A percentile compares a stretch with the other conserved stretches of the same genome.
Conservation (phyloP, 2,113 vertebrate genomes). For the Pyxicephalus adspersus region DNA sequence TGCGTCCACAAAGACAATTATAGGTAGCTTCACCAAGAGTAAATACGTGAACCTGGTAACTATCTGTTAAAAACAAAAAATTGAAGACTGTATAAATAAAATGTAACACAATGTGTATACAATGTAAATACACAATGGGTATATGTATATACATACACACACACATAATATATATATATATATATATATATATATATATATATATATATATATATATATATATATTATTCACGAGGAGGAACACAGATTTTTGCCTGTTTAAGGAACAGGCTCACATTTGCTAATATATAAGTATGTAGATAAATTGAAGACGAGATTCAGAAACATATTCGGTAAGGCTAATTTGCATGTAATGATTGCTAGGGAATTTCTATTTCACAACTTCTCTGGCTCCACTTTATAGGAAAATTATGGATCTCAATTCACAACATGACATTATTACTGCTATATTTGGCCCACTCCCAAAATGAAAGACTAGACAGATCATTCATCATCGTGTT, state of each 20-base stretch:
- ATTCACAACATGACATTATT: constrained; percentile 33
- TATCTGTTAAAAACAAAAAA: no score
- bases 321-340: not conserved
- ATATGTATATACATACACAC: no score
- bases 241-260: not conserved
- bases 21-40: no score
- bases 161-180: no score
- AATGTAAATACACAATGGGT: no score
- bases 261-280: not conserved
- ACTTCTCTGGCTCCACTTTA: constrained; percentile 26
- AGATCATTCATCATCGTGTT: constrained; percentile 41
- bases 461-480: constrained; percentile 34
- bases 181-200: no score
- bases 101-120: no score
- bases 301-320: constrained; percentile 26
- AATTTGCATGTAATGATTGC: constrained; percentile 52
- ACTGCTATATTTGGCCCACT: constrained; percentile 25
- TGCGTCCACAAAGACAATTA: no score
- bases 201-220: no score
- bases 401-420: constrained; percentile 29
- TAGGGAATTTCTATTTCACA: constrained; percentile 39
- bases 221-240: not conserved
- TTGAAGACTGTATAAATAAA: no score
- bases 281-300: not conserved
- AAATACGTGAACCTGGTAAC: no score